These are phyloP conservation scores for Theropithecus gelada DNA, from an alignment of 2,113 vertebrate species.

Conservation along the genomic window DNA sequence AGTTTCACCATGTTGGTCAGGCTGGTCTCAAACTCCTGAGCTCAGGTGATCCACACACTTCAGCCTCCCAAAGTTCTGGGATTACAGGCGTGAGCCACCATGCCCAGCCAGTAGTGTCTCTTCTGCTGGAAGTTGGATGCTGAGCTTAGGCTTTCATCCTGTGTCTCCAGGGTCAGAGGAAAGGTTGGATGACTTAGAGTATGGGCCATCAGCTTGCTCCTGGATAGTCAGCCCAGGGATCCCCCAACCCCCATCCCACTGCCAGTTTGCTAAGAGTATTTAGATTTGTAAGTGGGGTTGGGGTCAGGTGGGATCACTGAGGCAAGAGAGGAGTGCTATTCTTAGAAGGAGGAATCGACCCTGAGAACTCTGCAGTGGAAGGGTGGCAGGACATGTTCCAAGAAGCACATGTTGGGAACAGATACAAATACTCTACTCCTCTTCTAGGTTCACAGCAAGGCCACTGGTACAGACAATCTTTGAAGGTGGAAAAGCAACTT, in stretches of 20 bases:
- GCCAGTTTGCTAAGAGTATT: neutral
- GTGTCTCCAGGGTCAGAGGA: neutral
- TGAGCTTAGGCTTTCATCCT: neutral
- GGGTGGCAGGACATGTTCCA: neutral
- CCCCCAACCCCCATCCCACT: neutral
- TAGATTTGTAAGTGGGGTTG: neutral
- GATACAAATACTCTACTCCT: neutral
- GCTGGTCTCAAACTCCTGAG: neutral
- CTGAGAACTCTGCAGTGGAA: neutral
- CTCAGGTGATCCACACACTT: neutral
- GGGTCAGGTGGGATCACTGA: neutral
- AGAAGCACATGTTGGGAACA: neutral
- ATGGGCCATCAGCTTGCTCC: neutral
- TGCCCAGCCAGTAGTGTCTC: neutral
- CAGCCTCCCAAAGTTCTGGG: neutral
- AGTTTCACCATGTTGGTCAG: neutral
- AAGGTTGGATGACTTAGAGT: neutral
- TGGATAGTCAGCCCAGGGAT: neutral
- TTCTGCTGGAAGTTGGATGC: neutral
- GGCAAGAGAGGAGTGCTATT: neutral
- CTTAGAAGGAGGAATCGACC: neutral
- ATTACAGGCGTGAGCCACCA: neutral
- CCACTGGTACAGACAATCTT: conserved; percentile 95
- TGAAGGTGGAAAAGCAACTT: conserved; percentile 95
- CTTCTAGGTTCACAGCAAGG: conserved; percentile 92